A percentile compares a stretch with the other conserved stretches of the same genome.
Conservation (phyloP, 2,888 invertebrate genomes). For the Muscina levida region DNA sequence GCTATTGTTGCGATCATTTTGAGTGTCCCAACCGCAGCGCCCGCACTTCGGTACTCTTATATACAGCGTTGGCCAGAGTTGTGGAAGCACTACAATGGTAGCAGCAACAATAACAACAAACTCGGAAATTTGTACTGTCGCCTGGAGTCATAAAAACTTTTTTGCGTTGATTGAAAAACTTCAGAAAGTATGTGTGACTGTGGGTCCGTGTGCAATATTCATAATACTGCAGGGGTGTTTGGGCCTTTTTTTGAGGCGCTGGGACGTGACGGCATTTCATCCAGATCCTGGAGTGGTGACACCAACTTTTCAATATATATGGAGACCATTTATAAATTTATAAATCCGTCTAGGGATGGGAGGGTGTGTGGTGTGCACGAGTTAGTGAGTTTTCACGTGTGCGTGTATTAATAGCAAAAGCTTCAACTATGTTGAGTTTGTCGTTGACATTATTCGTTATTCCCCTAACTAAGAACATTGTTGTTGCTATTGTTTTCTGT, state of each 20-base stretch:
- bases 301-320: constrained; percentile 53
- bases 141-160: constrained; percentile 62
- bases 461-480: neutral
- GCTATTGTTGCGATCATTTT: neutral
- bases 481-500: constrained; percentile 40
- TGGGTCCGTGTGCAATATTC: constrained; percentile 12
- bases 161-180: constrained; percentile 67
- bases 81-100: constrained; percentile 12
- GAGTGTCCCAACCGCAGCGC: neutral
- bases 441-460: too few relatives aligned
- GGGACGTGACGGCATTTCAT: neutral
- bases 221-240: constrained; percentile 1
- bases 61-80: neutral
- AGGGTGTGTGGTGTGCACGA: neutral
- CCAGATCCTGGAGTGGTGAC: constrained; percentile 31
- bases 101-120: constrained; percentile 45
- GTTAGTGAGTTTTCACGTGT: neutral
- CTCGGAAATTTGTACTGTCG: constrained; percentile 52
- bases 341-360: constrained; percentile 24
- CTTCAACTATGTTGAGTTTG: neutral
- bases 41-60: too few relatives aligned
- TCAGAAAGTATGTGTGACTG: constrained; percentile 43
- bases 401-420: neutral
- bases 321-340: constrained; percentile 55
- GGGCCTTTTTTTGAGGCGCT: neutral